These are phyloP conservation scores for Drosophila mayaguana DNA, from an alignment of 2,888 invertebrate genomes.

Conservation along the genomic window DNA sequence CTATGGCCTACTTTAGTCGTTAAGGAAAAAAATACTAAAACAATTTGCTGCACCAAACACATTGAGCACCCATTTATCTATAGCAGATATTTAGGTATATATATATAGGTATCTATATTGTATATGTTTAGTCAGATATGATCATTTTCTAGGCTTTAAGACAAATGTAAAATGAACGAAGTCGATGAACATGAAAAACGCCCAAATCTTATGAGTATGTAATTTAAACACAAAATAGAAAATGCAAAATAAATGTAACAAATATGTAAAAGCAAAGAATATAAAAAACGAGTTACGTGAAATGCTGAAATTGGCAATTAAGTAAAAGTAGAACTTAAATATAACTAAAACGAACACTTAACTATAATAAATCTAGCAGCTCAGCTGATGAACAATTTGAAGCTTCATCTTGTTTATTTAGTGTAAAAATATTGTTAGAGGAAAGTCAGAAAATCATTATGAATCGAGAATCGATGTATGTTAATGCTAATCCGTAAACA, in stretches of 20 bases:
- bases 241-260: conserved; percentile 6
- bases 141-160: conserved; percentile 49
- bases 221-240: conserved; percentile 54
- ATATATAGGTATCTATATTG: conserved; percentile 29
- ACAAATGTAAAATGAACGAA: conserved; percentile 69
- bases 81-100: conserved; percentile 34
- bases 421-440: conserved; percentile 70
- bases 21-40: conserved; percentile 44
- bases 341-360: conserved; percentile 27
- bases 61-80: conserved; percentile 65
- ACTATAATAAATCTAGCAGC: conserved; percentile 29
- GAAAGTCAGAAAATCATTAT: conserved; percentile 40
- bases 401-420: conserved; percentile 73
- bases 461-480: conserved; percentile 45
- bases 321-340: conserved; percentile 51
- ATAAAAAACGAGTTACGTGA: conserved; percentile 34
- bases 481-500: conserved; percentile 43
- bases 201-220: conserved; percentile 85
- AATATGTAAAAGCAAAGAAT: neutral
- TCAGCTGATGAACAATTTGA: conserved; percentile 15
- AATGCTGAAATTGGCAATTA: conserved; percentile 79
- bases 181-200: conserved; percentile 81
- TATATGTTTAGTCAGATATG: conserved; percentile 33
- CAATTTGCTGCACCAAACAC: conserved; percentile 45
- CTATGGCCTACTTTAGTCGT: conserved; percentile 69